Conservation (phyloP, 2,888 invertebrate species). For the Cantharis lateralis region DNA sequence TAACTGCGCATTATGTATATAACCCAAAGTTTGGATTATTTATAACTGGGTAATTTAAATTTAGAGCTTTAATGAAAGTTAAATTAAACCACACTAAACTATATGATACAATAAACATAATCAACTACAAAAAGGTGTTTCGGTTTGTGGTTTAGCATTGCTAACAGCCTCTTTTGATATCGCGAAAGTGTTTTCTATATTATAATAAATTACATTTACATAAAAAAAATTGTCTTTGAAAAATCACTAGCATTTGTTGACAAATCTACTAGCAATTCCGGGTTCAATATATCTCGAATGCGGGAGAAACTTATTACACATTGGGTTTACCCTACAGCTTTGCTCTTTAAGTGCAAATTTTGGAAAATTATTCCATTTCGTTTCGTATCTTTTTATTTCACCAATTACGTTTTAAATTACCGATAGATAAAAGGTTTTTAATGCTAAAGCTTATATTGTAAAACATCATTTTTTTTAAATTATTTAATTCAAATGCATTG, state of each 20-base stretch:
- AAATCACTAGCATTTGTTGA: conserved; percentile 17
- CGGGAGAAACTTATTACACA: conserved; percentile 25
- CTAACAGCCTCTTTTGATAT: not conserved
- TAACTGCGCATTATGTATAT: not conserved
- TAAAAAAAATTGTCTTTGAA: not conserved
- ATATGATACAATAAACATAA: not conserved
- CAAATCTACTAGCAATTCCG: conserved; percentile 14
- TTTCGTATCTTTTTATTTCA: conserved; percentile 15
- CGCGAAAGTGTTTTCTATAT: not conserved
- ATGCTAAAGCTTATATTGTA: not conserved
- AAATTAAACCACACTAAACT: not conserved
- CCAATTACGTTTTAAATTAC: conserved; percentile 21
- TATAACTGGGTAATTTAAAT: not conserved
- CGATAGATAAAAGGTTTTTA: not conserved
- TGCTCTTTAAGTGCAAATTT: conserved; percentile 23
- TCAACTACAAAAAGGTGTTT: not conserved
- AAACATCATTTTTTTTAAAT: not conserved
- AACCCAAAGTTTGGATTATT: not conserved
- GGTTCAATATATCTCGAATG: conserved; percentile 5
- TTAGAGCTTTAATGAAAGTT: not conserved
- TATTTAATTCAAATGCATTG: no score
- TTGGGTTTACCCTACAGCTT: conserved; percentile 22
- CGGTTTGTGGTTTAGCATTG: not conserved
- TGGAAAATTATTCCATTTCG: conserved; percentile 10
- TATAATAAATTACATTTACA: not conserved